Base-by-base conservation (phyloP, 2,888 invertebrate species). In the Drosophila merina region DNA sequence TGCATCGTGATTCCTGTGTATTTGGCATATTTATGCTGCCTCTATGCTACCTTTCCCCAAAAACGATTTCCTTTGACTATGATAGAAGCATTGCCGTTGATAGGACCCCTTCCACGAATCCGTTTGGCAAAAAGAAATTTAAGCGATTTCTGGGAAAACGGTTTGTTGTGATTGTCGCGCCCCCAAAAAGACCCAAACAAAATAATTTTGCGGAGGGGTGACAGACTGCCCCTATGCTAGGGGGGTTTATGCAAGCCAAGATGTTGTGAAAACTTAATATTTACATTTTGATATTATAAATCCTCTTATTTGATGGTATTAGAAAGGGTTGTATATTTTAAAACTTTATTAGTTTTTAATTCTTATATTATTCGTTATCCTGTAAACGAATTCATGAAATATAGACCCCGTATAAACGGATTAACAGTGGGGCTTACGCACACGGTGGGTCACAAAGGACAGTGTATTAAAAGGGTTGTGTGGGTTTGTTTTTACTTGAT, bases 381-480 rank as follows among this genome's bases (percentile, higher is more conserved):
- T 20, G 20, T 20, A 20, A 20, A 40, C 0, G 7, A 42, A 42
- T 25, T 42, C 42, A 5, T 44, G 0, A 25, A 44, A 44, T 25
- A 3, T 9, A 1, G 2, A 12, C 3, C 38, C 20, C 36, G 25
- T 33, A 38, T 51, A 36, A 31, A 36, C 28, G 26, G 20, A 12
- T n/a, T 7, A 14, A 26, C 20, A n/a, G 44, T 36, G 49, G 50
- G 14, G 66, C 36, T 64, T 47, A 42, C 33, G 64, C 55, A 66
- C 48, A 62, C 51, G 75, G 20, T 20, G 79, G 48, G 63, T 69
- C 50, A 73, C 70, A 74, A 71, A 74, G 63, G 79, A 73, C 63
- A 73, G 20, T 1, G 20, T 20, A 20, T 20, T 20, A 20, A 20
- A 20, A 20, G 20, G 20, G 20, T 14, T 14, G 14, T 14, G 14